These are phyloP conservation scores for Heliconius himera DNA, from an alignment of 1,140 invertebrate species.

Conservation along the genomic window DNA sequence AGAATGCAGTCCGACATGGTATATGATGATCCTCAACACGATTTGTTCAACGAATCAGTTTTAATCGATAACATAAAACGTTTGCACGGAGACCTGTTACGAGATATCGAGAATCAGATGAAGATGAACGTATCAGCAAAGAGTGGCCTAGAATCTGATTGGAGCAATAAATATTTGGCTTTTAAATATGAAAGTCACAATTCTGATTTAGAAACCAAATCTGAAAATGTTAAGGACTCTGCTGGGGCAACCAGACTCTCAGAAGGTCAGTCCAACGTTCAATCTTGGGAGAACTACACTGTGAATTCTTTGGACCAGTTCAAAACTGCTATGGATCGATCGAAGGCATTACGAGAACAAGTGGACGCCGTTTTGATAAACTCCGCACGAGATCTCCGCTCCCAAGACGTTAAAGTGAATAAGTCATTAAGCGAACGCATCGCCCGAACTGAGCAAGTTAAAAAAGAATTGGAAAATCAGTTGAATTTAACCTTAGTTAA, in stretches of 20 bases:
- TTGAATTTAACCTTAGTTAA: conserved; percentile 80
- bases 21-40: conserved; percentile 89
- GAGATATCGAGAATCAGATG: conserved; percentile 88
- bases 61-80: conserved; percentile 84
- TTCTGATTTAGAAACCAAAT: conserved; percentile 83
- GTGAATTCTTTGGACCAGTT: conserved; percentile 83
- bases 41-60: conserved; percentile 86
- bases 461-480: conserved; percentile 85
- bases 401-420: conserved; percentile 87
- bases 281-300: conserved; percentile 86
- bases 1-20: conserved; percentile 90
- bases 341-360: conserved; percentile 81
- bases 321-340: conserved; percentile 82
- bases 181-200: conserved; percentile 87
- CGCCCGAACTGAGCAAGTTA: conserved; percentile 84
- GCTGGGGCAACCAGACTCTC: conserved; percentile 87
- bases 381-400: conserved; percentile 85
- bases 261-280: conserved; percentile 86
- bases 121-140: conserved; percentile 88
- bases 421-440: conserved; percentile 84
- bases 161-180: conserved; percentile 92
- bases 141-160: conserved; percentile 89
- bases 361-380: conserved; percentile 84
- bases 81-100: conserved; percentile 79
- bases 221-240: conserved; percentile 84